These are phyloP conservation scores for Agelastica alni DNA, from an alignment of 2,888 invertebrate species.

Conservation along the genomic window DNA sequence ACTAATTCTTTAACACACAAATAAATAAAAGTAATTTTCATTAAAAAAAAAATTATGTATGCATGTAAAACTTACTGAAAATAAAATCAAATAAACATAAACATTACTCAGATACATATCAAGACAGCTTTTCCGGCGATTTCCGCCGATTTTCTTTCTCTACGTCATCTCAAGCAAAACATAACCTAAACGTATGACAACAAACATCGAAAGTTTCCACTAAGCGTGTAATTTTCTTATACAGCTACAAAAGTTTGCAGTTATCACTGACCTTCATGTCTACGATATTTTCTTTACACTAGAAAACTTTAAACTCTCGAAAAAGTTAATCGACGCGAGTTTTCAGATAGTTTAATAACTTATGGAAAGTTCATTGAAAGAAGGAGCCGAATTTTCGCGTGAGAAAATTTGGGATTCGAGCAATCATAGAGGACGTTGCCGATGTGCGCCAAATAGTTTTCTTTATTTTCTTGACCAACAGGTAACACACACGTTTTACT, in stretches of 20 bases:
- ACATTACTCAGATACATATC: too few species aligned
- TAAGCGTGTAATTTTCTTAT: conserved; percentile 39
- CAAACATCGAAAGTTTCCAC: conserved; percentile 41
- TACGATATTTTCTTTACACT: conserved; percentile 17
- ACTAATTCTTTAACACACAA: too few species aligned
- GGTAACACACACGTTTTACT: conserved; percentile 2
- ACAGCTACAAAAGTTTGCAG: conserved; percentile 34
- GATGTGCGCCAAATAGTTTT: neutral
- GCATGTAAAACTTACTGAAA: too few species aligned
- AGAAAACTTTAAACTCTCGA: conserved; percentile 11
- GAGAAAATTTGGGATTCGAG: conserved; percentile 46
- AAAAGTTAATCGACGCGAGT: conserved; percentile 29
- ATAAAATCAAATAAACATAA: too few species aligned
- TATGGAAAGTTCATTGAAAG: conserved; percentile 48
- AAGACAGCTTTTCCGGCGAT: conserved; percentile 1
- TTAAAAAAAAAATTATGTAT: too few species aligned
- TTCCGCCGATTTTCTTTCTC: conserved; percentile 13
- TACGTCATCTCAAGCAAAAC: conserved; percentile 37
- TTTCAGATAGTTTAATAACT: conserved; percentile 47
- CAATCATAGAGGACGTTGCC: conserved; percentile 19
- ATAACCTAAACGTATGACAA: conserved; percentile 44
- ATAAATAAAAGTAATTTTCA: too few species aligned
- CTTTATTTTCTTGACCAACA: conserved; percentile 1
- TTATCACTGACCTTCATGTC: conserved; percentile 34
- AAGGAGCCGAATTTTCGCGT: conserved; percentile 49